Conservation (phyloP, 2,797 vertebrate genomes). For the Pseudochirops cupreus region DNA sequence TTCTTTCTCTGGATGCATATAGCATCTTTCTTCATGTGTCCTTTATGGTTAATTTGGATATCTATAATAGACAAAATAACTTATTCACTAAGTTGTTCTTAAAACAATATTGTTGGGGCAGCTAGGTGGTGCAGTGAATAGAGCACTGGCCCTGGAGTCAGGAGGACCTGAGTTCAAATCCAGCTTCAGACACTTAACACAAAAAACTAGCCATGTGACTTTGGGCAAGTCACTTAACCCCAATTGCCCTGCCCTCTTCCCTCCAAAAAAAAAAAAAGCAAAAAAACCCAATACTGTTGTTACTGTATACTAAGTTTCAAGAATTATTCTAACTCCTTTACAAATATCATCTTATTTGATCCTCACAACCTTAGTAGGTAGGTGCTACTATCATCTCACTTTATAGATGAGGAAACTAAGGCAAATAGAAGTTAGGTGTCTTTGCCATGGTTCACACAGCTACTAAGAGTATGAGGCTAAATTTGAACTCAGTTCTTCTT, state of each 20-base stretch:
- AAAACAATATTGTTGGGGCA: no score
- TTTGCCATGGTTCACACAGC: not conserved
- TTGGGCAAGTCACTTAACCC: no score
- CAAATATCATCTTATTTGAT: not conserved
- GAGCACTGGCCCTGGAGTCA: no score
- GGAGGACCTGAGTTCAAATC: no score
- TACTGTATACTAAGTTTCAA: not conserved
- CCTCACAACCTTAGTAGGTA: not conserved
- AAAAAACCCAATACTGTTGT: not conserved
- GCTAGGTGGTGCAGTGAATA: no score
- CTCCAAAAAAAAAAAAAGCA: no score
- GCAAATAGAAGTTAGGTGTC: not conserved
- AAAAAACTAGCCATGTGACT: no score
- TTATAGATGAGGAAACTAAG: not conserved
- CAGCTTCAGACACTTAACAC: no score
- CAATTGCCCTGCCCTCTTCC: no score
- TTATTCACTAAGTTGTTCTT: not conserved
- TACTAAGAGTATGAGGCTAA: not conserved
- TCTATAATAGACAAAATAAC: not conserved
- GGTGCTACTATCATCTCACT: not conserved
- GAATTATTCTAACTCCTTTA: not conserved
- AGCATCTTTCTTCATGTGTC: no score
- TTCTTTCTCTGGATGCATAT: no score
- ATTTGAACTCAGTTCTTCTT: not conserved
- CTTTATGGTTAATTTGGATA: not conserved